These are phyloP conservation scores for Planococcus citri DNA, from an alignment of 1,140 invertebrate species.

Conservation along the genomic window DNA sequence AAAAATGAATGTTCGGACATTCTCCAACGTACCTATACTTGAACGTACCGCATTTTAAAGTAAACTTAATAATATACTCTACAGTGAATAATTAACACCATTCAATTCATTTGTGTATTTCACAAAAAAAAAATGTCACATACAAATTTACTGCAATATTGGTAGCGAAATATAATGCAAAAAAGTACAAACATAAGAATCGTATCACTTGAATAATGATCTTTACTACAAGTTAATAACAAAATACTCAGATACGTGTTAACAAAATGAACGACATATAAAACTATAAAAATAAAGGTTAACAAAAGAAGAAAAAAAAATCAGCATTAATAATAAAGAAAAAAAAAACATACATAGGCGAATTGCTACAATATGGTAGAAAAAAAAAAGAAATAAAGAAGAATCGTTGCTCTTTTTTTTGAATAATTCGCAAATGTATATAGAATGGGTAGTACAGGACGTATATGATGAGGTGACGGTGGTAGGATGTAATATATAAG, in stretches of 20 bases:
- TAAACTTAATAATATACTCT: no score
- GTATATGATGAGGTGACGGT: no score
- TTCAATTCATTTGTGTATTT: slow-evolving; percentile 5
- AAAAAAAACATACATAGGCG: neutral
- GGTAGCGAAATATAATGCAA: slow-evolving; percentile 11
- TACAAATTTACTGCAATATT: slow-evolving; percentile 14
- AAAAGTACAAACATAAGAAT: slow-evolving; percentile 5
- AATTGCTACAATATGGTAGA: neutral
- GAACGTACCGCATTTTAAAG: no score
- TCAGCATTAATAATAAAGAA: slow-evolving; percentile 11
- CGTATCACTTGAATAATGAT: slow-evolving; percentile 11
- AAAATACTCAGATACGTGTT: slow-evolving; percentile 10
- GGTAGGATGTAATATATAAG: no score
- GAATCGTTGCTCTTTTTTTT: neutral
- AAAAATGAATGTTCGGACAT: no score
- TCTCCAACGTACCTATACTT: no score
- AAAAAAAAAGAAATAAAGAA: neutral
- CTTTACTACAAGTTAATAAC: slow-evolving; percentile 11
- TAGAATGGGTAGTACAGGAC: no score
- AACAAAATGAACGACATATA: slow-evolving; percentile 12
- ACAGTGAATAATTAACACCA: no score
- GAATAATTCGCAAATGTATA: no score
- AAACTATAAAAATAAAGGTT: slow-evolving; percentile 6
- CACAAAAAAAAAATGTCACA: slow-evolving; percentile 1
- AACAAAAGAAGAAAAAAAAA: neutral